These are phyloP conservation scores for Empidonax traillii DNA, from an alignment of 2,113 vertebrate genomes.

Conservation along the genomic window DNA sequence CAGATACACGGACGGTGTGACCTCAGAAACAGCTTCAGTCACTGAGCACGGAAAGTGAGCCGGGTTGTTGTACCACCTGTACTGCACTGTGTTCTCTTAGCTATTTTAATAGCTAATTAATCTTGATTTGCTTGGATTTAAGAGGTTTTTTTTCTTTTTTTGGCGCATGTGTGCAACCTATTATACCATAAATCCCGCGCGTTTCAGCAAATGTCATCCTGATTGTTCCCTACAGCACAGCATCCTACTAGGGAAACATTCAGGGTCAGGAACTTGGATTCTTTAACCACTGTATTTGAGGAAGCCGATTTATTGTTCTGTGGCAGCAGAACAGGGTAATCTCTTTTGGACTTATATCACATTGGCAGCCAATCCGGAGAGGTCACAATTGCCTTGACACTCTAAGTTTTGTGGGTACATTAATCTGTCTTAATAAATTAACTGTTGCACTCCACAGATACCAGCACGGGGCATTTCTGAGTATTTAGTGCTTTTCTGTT, in stretches of 20 bases:
- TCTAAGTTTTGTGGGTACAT: neutral
- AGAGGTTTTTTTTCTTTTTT: slow-evolving; percentile 60
- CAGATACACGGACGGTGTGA: slow-evolving; percentile 4
- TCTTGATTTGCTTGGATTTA: slow-evolving; percentile 80
- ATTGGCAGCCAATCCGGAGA: slow-evolving; percentile 67
- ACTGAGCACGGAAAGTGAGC: neutral
- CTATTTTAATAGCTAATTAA: slow-evolving; percentile 79
- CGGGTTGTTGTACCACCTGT: slow-evolving; percentile 67
- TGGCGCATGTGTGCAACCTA: slow-evolving; percentile 76
- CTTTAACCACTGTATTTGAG: slow-evolving; percentile 72
- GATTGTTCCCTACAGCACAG: slow-evolving; percentile 77
- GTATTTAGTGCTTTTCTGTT: neutral
- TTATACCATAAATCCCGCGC: slow-evolving; percentile 80
- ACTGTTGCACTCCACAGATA: neutral
- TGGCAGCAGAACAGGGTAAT: slow-evolving; percentile 58
- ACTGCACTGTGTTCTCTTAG: slow-evolving; percentile 35
- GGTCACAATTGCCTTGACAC: neutral
- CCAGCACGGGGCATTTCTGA: neutral
- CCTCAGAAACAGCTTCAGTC: neutral
- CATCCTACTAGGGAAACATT: slow-evolving; percentile 74
- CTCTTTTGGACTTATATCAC: slow-evolving; percentile 75
- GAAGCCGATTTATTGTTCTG: slow-evolving; percentile 78
- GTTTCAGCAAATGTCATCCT: slow-evolving; percentile 78
- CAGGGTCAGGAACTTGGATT: slow-evolving; percentile 79
- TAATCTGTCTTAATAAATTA: slow-evolving; percentile 6